Evolutionary conservation across 1,140 invertebrate genomes (phyloP).

Genomic region (Lutraria rhynchaena): DNA sequence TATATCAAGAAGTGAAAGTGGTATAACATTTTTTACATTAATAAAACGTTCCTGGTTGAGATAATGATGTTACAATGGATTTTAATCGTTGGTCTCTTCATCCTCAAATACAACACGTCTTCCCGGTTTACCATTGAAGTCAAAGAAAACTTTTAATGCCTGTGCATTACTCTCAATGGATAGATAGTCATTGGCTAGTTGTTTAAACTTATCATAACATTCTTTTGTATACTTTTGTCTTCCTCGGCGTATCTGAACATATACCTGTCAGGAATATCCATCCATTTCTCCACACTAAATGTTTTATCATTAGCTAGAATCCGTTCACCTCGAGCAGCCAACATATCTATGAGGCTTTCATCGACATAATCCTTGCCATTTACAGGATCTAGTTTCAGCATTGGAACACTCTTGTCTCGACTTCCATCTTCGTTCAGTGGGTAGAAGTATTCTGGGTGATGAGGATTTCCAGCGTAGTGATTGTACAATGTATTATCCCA

Average conservation of each 20-base stretch:
- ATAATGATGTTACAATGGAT: no score
- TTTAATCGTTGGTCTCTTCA: no score
- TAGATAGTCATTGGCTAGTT: constrained; percentile 21
- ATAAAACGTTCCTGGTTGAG: no score
- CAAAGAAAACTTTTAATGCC: constrained; percentile 20
- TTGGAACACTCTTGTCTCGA: not conserved
- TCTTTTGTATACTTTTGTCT: constrained; percentile 23
- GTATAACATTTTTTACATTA: no score
- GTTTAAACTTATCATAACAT: not conserved
- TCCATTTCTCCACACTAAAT: constrained; percentile 39
- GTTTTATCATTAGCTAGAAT: constrained; percentile 23
- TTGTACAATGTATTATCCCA: constrained; percentile 43
- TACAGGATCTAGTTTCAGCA: constrained; percentile 10
- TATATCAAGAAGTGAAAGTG: no score
- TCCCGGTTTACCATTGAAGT: not conserved
- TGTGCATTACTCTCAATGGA: constrained; percentile 5
- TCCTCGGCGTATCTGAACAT: constrained; percentile 37
- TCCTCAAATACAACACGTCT: constrained; percentile 4
- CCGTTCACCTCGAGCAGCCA: constrained; percentile 49
- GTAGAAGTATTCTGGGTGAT: constrained; percentile 59
- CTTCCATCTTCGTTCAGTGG: constrained; percentile 13
- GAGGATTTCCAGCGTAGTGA: constrained; percentile 49
- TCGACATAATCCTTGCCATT: constrained; percentile 22
- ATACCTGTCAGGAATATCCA: constrained; percentile 35
- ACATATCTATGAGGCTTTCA: constrained; percentile 55